Evolutionary conservation across 2,797 vertebrate species (phyloP), one percentile per base, ranked within the genome.

Genomic region (Helicolenus hilgendorfi): DNA sequence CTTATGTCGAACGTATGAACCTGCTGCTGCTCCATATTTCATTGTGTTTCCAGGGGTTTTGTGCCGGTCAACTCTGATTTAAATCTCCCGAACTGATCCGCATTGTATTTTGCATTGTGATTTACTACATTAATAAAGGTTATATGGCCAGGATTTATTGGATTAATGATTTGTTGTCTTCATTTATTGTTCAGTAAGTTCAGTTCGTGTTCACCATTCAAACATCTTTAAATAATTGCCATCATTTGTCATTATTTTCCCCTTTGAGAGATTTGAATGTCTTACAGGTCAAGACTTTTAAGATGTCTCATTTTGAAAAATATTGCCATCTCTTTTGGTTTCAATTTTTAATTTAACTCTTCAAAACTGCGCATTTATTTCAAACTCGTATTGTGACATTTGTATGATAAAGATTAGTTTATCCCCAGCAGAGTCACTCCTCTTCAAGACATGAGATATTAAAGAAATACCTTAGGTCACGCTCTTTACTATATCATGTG

Each of bases 11-110:
- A 91, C 22, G 22, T n/a, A 38, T 56, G 41, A 88, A 86, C 65
- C 72, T 83, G 80, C 69, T 75, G 71, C 68, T 77, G 86, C 38
- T 83, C 20, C 49, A 70, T 79, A 81, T 84, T 84, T 72, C 70
- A 27, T 72, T 81, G 78, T 65, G 56, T 45, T 87, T 87, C 36
- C 56, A 85, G 38, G 20, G 58, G 58, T 82, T 86, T 87, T 72
- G 10, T 63, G 27, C 4, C 2, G 13, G 72, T 86, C 81, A 81
- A 1, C 41, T 73, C 79, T 77, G 62, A 88, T 90, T 87, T 81
- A 84, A 74, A 58, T 70, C 85, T 84, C 24, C 33, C 77, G 49
- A 73, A 27, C 45, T 58, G 22, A 38, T 77, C 79, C 18, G 0
- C 8, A 18, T 18, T 70, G 8, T 26, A 29, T 60, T 49, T 36